Conservation (phyloP, 2,113 vertebrate species). For the Micromys minutus region DNA sequence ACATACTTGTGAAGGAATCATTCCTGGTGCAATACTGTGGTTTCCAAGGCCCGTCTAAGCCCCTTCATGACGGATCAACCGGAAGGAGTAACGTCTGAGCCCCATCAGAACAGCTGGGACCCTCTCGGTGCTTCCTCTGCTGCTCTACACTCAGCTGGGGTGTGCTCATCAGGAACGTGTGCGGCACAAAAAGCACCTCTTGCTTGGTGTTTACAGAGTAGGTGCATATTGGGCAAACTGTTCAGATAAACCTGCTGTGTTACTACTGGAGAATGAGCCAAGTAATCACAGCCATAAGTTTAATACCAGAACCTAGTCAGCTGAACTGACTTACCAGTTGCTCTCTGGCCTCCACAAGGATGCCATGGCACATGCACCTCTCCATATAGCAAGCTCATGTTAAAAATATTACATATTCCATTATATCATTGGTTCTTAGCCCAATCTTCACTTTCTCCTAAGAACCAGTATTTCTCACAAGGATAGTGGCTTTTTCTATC, state of each 20-base stretch:
- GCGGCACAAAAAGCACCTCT: not conserved
- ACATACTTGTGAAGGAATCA: not conserved
- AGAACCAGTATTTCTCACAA: not conserved
- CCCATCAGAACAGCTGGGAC: not conserved
- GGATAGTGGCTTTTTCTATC: not conserved
- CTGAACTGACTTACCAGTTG: not conserved
- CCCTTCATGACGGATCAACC: not conserved
- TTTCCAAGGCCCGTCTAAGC: not conserved
- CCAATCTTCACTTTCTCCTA: not conserved
- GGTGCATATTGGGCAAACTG: not conserved
- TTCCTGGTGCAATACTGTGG: not conserved
- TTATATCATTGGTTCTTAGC: not conserved
- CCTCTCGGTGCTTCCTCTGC: not conserved
- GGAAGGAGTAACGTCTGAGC: not conserved
- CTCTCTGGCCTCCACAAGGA: not conserved
- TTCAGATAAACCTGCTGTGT: not conserved
- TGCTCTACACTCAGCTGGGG: not conserved
- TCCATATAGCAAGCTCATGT: no score
- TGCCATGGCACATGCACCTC: not conserved
- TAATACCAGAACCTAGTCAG: not conserved
- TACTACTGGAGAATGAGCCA: not conserved
- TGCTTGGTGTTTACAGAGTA: not conserved
- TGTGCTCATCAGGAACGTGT: not conserved
- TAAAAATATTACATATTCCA: not conserved
- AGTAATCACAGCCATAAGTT: not conserved